Percentiles rank a stretch among this genome's conserved stretches.
Conservation (phyloP, 2,797 vertebrate species). For the Zalophus californianus region DNA sequence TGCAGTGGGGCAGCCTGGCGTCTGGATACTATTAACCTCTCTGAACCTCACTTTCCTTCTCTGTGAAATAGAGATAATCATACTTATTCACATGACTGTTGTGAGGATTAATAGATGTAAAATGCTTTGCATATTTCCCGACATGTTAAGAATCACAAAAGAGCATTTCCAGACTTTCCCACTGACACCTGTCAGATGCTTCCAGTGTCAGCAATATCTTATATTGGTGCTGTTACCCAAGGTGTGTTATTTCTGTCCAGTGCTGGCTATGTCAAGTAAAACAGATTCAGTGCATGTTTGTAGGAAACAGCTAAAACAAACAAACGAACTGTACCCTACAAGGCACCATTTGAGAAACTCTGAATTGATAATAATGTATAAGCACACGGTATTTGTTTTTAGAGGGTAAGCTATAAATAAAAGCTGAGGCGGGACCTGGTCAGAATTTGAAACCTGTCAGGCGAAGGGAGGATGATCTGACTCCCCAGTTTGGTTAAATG, state of each 20-base stretch:
- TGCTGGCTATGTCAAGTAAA: background rate
- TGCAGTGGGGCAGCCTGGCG: background rate
- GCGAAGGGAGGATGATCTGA: background rate
- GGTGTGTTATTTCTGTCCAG: background rate
- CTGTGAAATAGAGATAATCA: background rate
- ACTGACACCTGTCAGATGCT: background rate
- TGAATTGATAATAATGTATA: rapidly evolving
- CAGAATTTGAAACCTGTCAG: background rate
- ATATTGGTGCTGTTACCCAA: background rate
- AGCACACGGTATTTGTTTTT: rapidly evolving
- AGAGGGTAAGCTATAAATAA: background rate
- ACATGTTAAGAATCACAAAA: background rate
- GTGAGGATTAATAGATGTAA: background rate
- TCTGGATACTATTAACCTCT: background rate
- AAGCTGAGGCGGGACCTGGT: background rate
- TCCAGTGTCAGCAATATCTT: background rate
- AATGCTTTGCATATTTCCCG: background rate
- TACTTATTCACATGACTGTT: background rate
- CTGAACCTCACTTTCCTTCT: background rate
- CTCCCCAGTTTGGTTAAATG: background rate
- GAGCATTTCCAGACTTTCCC: background rate
- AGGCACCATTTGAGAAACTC: background rate
- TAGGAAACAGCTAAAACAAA: background rate
- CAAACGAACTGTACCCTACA: background rate
- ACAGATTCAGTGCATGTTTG: background rate